Percentiles rank a stretch among this genome's conserved stretches.
These are phyloP conservation scores for Mionectes macconnelli DNA, from an alignment of 2,113 vertebrate species.

Conservation along the genomic window DNA sequence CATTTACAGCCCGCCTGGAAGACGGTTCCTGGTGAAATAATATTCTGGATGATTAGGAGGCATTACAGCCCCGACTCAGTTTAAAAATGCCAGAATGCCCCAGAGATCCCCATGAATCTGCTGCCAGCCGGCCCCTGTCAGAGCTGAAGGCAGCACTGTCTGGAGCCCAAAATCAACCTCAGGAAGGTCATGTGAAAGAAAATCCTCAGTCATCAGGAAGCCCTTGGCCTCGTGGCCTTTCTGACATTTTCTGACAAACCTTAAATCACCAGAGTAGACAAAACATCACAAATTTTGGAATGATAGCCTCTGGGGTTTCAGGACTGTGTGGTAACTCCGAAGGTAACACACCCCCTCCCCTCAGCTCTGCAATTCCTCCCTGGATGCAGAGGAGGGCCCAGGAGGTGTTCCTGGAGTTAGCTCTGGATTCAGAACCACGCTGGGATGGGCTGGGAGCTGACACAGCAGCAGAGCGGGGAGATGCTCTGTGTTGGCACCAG, in stretches of 20 bases:
- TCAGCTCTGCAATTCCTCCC: background rate
- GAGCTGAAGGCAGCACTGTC: constrained; percentile 75
- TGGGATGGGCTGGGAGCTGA: background rate
- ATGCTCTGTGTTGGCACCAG: background rate
- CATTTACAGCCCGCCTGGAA: background rate
- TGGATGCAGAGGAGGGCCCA: background rate
- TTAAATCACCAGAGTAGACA: constrained; percentile 74
- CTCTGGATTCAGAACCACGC: background rate
- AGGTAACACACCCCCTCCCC: background rate
- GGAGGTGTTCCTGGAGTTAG: background rate
- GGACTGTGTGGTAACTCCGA: background rate
- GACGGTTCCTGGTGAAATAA: constrained; percentile 11
- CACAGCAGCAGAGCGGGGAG: background rate
- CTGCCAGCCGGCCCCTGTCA: constrained; percentile 77
- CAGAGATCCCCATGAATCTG: constrained; percentile 84
- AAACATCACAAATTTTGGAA: constrained; percentile 62
- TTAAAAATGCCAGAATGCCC: constrained; percentile 90
- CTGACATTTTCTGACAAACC: constrained; percentile 72
- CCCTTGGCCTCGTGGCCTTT: constrained; percentile 68
- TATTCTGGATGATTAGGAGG: constrained; percentile 56
- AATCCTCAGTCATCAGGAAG: constrained; percentile 72
- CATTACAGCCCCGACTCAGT: constrained; percentile 58
- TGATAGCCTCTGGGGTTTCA: constrained; percentile 35
- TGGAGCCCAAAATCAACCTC: constrained; percentile 75
- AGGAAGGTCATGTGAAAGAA: constrained; percentile 77